Percentiles rank a stretch among this genome's conserved stretches.
Conservation (phyloP, 2,888 invertebrate genomes). For the Furcula furcula region DNA sequence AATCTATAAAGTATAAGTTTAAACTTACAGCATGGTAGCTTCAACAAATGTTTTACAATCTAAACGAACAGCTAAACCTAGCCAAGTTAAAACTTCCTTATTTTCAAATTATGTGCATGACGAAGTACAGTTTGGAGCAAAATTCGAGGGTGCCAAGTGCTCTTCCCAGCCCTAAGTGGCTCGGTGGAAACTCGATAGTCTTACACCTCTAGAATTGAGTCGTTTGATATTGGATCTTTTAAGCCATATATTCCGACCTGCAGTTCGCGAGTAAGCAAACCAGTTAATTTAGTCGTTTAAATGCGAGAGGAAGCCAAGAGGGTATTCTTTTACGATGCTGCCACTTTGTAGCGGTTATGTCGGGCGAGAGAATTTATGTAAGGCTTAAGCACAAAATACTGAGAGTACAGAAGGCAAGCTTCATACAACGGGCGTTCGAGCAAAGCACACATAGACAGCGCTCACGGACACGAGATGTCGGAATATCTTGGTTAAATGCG, state of each 20-base stretch:
- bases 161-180: constrained; percentile 51
- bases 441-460: no score
- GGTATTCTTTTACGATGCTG: constrained; percentile 30
- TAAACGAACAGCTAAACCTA: constrained; percentile 36
- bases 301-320: constrained; percentile 22
- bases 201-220: constrained; percentile 44
- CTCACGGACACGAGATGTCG: no score
- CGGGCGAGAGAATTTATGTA: constrained; percentile 25
- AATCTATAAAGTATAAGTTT: no score
- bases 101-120: constrained; percentile 43
- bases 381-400: no score
- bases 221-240: constrained; percentile 53
- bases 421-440: no score
- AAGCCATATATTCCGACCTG: constrained; percentile 31
- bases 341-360: constrained; percentile 34
- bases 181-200: constrained; percentile 64
- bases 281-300: constrained; percentile 35
- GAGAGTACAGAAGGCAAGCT: no score
- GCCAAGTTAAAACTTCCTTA: constrained; percentile 41
- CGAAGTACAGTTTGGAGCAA: constrained; percentile 57
- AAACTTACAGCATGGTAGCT: no score
- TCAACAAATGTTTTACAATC: no score
- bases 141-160: constrained; percentile 62
- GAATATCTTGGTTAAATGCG: no score
- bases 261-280: constrained; percentile 37